Conservation (phyloP, 2,888 invertebrate species). For the Lasioglossum villosulum region DNA sequence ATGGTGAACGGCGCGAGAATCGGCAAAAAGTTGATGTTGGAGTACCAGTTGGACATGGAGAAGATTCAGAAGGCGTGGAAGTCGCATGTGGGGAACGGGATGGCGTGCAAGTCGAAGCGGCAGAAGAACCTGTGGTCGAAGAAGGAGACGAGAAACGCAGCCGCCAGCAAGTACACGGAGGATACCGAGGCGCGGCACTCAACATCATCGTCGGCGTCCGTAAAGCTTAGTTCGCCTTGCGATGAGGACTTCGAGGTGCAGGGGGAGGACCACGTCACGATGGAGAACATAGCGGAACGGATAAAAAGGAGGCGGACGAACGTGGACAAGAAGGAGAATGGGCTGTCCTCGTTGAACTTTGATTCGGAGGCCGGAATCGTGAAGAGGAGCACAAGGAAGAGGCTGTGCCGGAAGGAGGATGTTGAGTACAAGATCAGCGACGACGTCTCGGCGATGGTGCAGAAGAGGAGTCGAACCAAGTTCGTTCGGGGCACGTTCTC, state of each 20-base stretch:
- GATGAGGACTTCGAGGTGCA: conserved; percentile 39
- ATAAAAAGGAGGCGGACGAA: conserved; percentile 80
- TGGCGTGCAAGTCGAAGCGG: conserved; percentile 62
- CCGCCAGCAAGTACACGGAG: conserved; percentile 35
- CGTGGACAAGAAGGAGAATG: conserved; percentile 51
- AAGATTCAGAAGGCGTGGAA: conserved; percentile 66
- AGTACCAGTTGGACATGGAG: conserved; percentile 61
- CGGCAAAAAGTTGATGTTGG: conserved; percentile 74
- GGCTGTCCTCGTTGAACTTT: background rate
- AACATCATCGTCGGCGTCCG: conserved; percentile 46
- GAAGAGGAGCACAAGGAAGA: conserved; percentile 51
- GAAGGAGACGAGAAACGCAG: conserved; percentile 43
- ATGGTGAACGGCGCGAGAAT: conserved; percentile 78
- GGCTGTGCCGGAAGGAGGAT: conserved; percentile 38
- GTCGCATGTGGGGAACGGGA: conserved; percentile 61
- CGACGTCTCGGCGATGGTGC: conserved; percentile 20
- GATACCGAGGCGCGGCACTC: conserved; percentile 44
- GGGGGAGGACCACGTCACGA: conserved; percentile 59
- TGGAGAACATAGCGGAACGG: conserved; percentile 82
- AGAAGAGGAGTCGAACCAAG: conserved; percentile 53
- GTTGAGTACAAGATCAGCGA: conserved; percentile 24
- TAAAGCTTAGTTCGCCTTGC: conserved; percentile 35
- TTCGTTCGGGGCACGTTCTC: conserved; percentile 29
- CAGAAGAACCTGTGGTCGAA: conserved; percentile 57
- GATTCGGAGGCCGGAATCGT: conserved; percentile 19